A percentile compares a stretch with the other conserved stretches of the same genome.
phyloP scores from a whole-genome alignment of 2,797 vertebrate genomes.

The Eulemur mongoz region DNA sequence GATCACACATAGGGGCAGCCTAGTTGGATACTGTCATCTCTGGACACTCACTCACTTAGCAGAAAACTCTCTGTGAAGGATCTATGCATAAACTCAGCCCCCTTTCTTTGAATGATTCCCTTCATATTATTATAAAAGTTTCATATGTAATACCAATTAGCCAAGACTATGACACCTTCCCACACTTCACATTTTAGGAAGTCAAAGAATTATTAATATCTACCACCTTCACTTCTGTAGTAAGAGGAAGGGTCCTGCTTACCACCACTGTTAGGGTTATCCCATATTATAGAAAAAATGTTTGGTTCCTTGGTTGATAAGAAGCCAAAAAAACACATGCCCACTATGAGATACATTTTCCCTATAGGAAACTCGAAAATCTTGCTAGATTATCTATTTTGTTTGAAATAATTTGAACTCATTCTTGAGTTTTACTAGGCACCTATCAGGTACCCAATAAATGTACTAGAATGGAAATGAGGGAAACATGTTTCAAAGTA shows the following conservation, averaged over 20 bases:
- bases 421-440: background rate
- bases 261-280: background rate
- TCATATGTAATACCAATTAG: background rate
- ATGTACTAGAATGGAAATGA: background rate
- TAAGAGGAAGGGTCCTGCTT: too few species aligned
- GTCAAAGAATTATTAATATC: background rate
- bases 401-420: background rate
- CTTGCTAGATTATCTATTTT: background rate
- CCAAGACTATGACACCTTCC: background rate
- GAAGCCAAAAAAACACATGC: background rate
- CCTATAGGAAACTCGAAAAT: background rate
- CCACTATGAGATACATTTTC: background rate
- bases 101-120: background rate
- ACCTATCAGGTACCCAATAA: background rate
- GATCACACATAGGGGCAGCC: background rate
- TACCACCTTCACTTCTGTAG: background rate
- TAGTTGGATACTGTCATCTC: background rate
- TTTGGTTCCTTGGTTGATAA: background rate
- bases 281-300: background rate
- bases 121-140: background rate
- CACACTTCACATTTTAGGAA: background rate
- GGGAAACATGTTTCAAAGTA: background rate
- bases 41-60: background rate
- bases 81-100: background rate
- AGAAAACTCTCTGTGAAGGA: background rate